Evolutionary conservation across 2,113 vertebrate species (phyloP), one percentile per base, ranked within the genome.

Genomic region (Platysternon megacephalum): DNA sequence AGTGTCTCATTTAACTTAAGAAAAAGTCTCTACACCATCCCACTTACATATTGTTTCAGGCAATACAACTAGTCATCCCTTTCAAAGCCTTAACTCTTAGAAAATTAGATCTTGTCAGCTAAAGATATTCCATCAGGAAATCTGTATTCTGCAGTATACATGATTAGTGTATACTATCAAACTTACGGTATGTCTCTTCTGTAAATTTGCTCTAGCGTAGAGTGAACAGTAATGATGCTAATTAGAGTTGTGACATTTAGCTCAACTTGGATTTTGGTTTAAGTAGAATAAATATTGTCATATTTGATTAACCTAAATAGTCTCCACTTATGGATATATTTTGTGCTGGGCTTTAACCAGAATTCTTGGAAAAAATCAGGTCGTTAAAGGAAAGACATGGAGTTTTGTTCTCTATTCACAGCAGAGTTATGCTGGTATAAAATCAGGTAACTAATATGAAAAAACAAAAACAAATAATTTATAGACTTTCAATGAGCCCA

Each of bases 21-120:
- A 56, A 56, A 28, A 53, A 93, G 93, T 93, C 51, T 91, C 29
- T 84, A 11, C 35, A 91, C 12, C 82, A 53, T 9, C 5, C 52
- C 19, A 85, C 87, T 93, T 84, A 79, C 26, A 94, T 35, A 93
- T 4, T 61, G 93, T 90, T 92, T 84, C 76, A 94, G 85, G 24
- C 26, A 93, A 5, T 12, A 3, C 44, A 78, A n/a, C 44, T 90
- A 29, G 3, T 88, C 84, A 93, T 29, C 32, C 35, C 5, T 68
- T 51, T 53, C 19, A 11, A 90, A n/a, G 53, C 48, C 78, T 17
- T 44, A 35, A n/a, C 51, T 89, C 21, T 55, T 49, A 83, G 79
- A n/a, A 74, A 55, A 49, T 28, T 28, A 55, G 72, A 55, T 16
- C 61, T 74, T 28, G 42, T 5, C 61, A 52, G 6, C 21, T 49